These are phyloP conservation scores for Drymodes brunneopygia DNA, from an alignment of 2,113 vertebrate genomes.

Conservation along the genomic window DNA sequence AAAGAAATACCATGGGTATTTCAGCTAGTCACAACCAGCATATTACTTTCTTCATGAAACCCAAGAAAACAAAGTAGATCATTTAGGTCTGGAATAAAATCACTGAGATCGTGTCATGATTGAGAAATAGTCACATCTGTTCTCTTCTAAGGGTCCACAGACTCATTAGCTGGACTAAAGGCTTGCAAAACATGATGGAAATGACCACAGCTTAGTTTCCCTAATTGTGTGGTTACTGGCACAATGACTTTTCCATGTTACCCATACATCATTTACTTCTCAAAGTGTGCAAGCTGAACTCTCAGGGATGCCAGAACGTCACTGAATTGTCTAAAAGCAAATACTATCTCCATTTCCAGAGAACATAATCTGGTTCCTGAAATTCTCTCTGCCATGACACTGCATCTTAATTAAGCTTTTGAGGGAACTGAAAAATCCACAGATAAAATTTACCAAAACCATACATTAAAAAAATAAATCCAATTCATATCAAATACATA, in stretches of 20 bases:
- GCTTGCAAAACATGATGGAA: background rate
- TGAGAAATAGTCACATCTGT: background rate
- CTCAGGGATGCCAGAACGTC: background rate
- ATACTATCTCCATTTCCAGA: background rate
- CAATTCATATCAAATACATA: background rate
- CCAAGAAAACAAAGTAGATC: background rate
- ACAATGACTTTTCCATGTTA: background rate
- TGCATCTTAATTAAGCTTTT: background rate
- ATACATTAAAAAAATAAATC: background rate
- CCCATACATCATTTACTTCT: background rate
- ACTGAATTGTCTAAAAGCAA: background rate
- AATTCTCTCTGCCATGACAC: background rate
- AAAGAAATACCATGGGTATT: background rate
- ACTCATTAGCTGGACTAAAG: background rate
- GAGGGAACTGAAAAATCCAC: background rate
- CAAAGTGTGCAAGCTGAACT: background rate
- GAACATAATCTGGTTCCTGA: background rate
- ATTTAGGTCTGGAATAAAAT: background rate
- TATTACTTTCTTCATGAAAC: background rate
- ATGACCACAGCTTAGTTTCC: background rate
- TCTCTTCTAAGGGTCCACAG: background rate
- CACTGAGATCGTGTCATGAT: background rate
- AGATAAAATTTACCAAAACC: background rate
- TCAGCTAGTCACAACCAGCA: background rate
- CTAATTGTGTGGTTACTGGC: background rate